A percentile compares a stretch with the other conserved stretches of the same genome.
phyloP scores from a whole-genome alignment of 2,888 invertebrate species.

The Trypoxylon attenuatum region DNA sequence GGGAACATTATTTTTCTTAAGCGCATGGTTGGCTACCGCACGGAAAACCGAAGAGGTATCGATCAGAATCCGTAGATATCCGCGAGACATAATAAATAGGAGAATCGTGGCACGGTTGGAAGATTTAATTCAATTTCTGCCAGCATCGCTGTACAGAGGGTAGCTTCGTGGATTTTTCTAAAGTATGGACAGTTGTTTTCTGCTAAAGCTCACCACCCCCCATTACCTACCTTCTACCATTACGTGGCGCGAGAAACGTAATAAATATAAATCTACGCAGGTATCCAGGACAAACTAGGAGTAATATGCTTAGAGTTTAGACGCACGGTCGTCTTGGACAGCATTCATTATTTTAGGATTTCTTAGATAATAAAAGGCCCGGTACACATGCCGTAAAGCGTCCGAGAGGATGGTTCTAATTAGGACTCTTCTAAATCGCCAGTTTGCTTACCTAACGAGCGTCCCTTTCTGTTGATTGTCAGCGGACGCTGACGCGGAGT shows the following conservation, averaged over 20 bases:
- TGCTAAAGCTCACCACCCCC: constrained; percentile 11
- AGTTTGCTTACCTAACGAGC: neutral
- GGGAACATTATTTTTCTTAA: too few relatives aligned
- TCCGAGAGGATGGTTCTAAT: neutral
- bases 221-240: neutral
- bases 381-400: neutral
- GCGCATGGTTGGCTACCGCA: too few relatives aligned
- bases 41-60: too few relatives aligned
- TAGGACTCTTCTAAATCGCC: neutral
- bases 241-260: constrained; percentile 27
- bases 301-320: constrained; percentile 25
- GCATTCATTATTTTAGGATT: neutral
- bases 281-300: constrained; percentile 38
- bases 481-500: neutral
- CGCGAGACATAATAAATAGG: neutral
- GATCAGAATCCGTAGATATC: too few relatives aligned
- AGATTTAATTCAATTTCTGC: neutral
- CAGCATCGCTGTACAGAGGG: neutral
- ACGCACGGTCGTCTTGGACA: too few relatives aligned
- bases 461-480: constrained; percentile 12
- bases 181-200: constrained; percentile 23
- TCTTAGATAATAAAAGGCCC: constrained; percentile 18
- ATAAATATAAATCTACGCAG: constrained; percentile 48
- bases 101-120: neutral
- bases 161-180: constrained; percentile 15